These are phyloP conservation scores for Leptinotarsa juncta DNA, from an alignment of 2,888 invertebrate species.

Conservation along the genomic window DNA sequence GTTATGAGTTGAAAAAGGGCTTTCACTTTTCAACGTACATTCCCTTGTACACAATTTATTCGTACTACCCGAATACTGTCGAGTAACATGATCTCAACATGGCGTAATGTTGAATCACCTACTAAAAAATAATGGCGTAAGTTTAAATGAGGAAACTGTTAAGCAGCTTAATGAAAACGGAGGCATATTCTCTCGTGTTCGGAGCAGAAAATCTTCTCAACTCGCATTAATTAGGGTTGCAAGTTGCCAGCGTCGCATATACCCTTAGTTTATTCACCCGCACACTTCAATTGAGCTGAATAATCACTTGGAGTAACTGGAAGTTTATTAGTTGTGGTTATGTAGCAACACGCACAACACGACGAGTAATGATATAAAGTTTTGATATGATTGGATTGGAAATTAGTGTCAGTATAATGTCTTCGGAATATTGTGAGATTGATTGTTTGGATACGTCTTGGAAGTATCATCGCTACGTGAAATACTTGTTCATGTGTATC, in stretches of 20 bases:
- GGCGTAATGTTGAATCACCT: constrained; percentile 6
- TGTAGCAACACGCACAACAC: constrained; percentile 3
- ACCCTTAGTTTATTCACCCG: constrained; percentile 12
- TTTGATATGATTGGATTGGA: neutral
- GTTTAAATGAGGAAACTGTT: constrained; percentile 23
- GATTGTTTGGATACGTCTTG: too few relatives aligned
- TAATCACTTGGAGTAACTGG: constrained; percentile 13
- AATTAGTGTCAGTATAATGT: neutral
- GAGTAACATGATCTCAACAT: constrained; percentile 2
- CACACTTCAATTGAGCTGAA: constrained; percentile 9
- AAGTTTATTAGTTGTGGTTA: constrained; percentile 14
- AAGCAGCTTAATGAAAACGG: constrained; percentile 23
- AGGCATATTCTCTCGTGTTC: constrained; percentile 21
- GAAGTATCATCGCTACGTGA: too few relatives aligned
- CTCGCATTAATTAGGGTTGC: constrained; percentile 23
- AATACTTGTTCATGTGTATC: too few relatives aligned
- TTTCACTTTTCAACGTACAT: too few relatives aligned
- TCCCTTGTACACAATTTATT: constrained; percentile 18
- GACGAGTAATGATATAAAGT: neutral
- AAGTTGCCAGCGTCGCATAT: constrained; percentile 5
- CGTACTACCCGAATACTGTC: constrained; percentile 1
- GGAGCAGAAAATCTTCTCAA: constrained; percentile 20
- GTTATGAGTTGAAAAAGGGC: too few relatives aligned
- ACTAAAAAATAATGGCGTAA: constrained; percentile 29
- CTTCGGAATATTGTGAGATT: too few relatives aligned